Evolutionary conservation across 2,797 vertebrate genomes (phyloP), one percentile per base, ranked within the genome.

Genomic region (Molothrus aeneus): DNA sequence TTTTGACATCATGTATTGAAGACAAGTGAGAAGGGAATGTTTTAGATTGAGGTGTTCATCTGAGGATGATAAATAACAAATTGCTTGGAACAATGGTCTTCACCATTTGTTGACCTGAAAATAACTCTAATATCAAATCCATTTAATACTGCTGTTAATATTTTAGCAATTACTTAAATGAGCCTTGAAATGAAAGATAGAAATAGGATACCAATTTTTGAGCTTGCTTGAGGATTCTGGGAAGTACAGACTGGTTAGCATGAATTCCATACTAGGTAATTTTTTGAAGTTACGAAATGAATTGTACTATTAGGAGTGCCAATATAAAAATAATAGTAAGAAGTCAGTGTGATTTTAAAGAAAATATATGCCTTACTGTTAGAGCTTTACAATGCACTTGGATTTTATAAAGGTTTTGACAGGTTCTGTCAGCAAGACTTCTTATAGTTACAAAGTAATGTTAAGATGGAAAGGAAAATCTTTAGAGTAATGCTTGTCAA

Each of bases 391-490:
- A 68, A 51, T 65, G 36, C 85, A 69, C 31, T 80, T 90, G 31
- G 36, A 63, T 88, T 94, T 95, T 70, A 48, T 70, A 80, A 85
- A 92, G 60, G 87, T 95, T 95, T 95, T 92, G 92, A 77, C 90
- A 94, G 75, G 17, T 90, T 94, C 81, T 91, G 64, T 94, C 79
- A 95, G 71, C 60, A 70, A 89, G 64, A 66, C 36, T 94, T 86
- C 42, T 68, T 88, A 34, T 1, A 86, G 66, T 79, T 60, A 70
- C 64, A 80, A 74, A 93, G 73, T 43, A 78, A 61, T 69, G 31
- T n/a, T 75, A 86, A 74, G 57, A 64, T 85, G 73, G 86, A 88
- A 85, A 63, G 45, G 63, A 72, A 75, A 47, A 64, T 81, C 80
- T 74, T 93, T 70, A 34, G 34, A 56, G 65, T 68, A 81, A 77